A percentile compares a stretch with the other conserved stretches of the same genome.
Conservation (phyloP, 2,113 vertebrate species). For the Callochromis pleurospilus region DNA sequence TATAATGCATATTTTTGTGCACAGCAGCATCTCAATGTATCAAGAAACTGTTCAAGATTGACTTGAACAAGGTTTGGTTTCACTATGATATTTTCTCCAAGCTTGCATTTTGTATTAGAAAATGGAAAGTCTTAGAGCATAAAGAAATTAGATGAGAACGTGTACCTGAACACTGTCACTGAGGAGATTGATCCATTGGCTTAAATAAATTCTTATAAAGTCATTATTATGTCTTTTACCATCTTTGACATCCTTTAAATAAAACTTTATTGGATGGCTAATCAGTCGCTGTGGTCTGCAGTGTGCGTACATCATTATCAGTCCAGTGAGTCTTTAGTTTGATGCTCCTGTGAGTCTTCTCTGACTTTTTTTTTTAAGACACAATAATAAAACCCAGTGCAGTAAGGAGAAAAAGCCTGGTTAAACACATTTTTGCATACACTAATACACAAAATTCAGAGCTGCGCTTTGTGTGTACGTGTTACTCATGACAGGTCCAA, state of each 20-base stretch:
- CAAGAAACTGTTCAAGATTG: background rate
- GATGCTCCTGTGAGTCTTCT: background rate
- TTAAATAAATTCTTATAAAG: background rate
- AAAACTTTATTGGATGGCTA: background rate
- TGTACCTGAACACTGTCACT: background rate
- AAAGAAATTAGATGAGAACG: background rate
- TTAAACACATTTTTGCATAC: background rate
- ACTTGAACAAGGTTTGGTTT: background rate
- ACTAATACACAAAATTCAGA: background rate
- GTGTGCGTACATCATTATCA: conserved; percentile 1
- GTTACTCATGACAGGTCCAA: conserved; percentile 37
- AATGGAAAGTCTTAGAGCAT: background rate
- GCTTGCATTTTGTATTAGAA: background rate
- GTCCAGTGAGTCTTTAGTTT: background rate
- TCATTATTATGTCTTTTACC: background rate
- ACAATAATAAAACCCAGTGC: background rate
- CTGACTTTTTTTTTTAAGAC: background rate
- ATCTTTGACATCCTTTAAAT: background rate
- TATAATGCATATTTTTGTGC: background rate
- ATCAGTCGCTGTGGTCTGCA: background rate
- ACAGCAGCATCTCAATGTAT: background rate
- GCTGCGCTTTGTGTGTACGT: conserved; percentile 2
- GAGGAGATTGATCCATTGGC: background rate
- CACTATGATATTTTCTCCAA: background rate
- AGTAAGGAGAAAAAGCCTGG: background rate